Evolutionary conservation across 1,140 invertebrate genomes (phyloP), one percentile per base, ranked within the genome.

Genomic region (Lutraria rhynchaena): DNA sequence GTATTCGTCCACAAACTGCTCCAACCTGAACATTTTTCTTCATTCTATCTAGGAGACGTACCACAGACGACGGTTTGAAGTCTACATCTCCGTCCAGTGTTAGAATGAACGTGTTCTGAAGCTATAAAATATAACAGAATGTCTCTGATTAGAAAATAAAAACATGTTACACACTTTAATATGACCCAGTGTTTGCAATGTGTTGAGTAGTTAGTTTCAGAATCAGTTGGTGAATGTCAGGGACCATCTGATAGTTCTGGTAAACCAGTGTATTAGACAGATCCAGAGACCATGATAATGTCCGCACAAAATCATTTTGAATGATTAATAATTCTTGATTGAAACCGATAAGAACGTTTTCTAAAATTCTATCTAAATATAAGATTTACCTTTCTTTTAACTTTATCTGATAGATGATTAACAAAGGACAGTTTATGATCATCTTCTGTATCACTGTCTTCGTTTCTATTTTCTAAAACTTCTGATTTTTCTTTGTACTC

Each of bases 1-100:
- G 98, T 92, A 99, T 99, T 86, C 98, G 95, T 46, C 98, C 98
- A 93, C 98, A 99, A 81, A 98, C 98, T 51, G 98, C 98, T 22
- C 98, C 98, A 9, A 99, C 93, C 93, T 98, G 98, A 86, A 96
- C 95, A 91, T 99, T 99, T 90, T 99, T 99, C 91, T 99, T 99
- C 98, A 99, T 99, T 87, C 99, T 95, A 95, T 99, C 98, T 7
- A 99, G 95, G 24, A 99, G 93, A 24, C 99, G 93, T 86, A 97
- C 95, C 0, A 99, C 98, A 75, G 98, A 98, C 84, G 96, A 95
- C 0, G 99, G 98, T 90, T 98, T 96, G 92, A 99, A 99, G 93
- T 99, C 99, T 92, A 99, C 99, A 90, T 99, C 98, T 67, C 98
- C 98, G 89, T 99, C 99, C 7, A 99, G 93, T 19, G 98, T 99